phyloP scores from a whole-genome alignment of 2,797 vertebrate genomes.

The Pipistrellus nathusii region DNA sequence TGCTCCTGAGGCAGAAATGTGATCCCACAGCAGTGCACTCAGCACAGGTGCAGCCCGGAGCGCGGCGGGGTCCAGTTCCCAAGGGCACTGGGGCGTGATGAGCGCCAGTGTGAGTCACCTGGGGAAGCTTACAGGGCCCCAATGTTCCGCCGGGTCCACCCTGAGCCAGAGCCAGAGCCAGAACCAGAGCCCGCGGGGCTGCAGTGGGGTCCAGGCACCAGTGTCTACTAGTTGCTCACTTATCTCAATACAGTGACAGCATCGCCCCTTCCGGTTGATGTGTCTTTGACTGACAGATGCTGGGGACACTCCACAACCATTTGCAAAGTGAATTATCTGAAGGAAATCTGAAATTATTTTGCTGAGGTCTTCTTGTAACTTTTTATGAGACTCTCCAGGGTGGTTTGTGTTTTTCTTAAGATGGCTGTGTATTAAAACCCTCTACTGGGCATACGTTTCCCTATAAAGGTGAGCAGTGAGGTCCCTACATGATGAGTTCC shows the following conservation, averaged over 20 bases:
- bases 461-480: background rate
- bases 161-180: too few species aligned
- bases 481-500: too few species aligned
- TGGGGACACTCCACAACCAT: background rate
- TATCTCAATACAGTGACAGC: background rate
- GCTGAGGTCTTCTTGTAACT: background rate
- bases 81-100: background rate
- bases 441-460: background rate
- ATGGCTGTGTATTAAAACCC: background rate
- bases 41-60: background rate
- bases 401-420: background rate
- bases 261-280: background rate
- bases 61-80: background rate
- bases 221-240: background rate
- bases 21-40: background rate
- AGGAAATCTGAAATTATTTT: background rate
- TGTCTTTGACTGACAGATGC: background rate
- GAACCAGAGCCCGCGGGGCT: background rate
- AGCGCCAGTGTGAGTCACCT: background rate
- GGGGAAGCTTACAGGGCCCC: background rate
- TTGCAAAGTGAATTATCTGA: background rate
- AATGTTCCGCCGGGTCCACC: too few species aligned
- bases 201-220: background rate
- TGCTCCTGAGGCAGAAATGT: conserved; percentile 45
- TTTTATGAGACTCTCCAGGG: background rate